Conservation (phyloP, 2,888 invertebrate genomes). For the Chrysina gloriosa region DNA sequence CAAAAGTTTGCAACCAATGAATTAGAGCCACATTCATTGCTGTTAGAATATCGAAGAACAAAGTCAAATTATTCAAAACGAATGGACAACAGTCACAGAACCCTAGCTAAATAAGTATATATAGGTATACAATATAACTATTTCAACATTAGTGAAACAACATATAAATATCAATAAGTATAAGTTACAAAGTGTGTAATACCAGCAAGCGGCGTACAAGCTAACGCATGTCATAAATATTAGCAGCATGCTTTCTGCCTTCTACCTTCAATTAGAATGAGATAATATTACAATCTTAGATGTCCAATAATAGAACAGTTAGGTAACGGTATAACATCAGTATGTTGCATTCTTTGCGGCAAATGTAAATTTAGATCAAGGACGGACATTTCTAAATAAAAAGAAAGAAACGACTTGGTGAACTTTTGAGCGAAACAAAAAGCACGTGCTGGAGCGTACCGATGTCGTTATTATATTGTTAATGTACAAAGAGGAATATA, state of each 20-base stretch:
- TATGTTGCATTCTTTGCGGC: slow-evolving; percentile 30
- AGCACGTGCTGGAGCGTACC: too few relatives aligned
- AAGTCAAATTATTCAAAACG: too few relatives aligned
- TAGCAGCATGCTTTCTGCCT: slow-evolving; percentile 31
- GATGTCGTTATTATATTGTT: too few relatives aligned
- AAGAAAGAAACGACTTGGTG: slow-evolving; percentile 24
- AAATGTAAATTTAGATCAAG: slow-evolving; percentile 38
- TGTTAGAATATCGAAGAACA: too few relatives aligned
- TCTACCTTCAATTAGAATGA: slow-evolving; percentile 31
- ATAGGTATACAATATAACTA: not conserved
- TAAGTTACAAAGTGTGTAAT: not conserved
- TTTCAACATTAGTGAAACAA: not conserved
- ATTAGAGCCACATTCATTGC: too few relatives aligned
- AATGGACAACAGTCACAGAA: not conserved
- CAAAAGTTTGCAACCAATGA: too few relatives aligned
- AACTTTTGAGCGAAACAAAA: slow-evolving; percentile 11
- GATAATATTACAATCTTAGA: slow-evolving; percentile 38
- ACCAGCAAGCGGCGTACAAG: not conserved
- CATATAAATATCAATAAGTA: not conserved
- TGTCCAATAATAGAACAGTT: slow-evolving; percentile 38
- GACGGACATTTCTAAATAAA: slow-evolving; percentile 25
- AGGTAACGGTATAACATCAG: slow-evolving; percentile 36
- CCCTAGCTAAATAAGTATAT: not conserved
- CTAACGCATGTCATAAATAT: slow-evolving; percentile 25
- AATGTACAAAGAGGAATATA: too few relatives aligned